Evolutionary conservation across 2,113 vertebrate species (phyloP).

Genomic region (Pica pica): DNA sequence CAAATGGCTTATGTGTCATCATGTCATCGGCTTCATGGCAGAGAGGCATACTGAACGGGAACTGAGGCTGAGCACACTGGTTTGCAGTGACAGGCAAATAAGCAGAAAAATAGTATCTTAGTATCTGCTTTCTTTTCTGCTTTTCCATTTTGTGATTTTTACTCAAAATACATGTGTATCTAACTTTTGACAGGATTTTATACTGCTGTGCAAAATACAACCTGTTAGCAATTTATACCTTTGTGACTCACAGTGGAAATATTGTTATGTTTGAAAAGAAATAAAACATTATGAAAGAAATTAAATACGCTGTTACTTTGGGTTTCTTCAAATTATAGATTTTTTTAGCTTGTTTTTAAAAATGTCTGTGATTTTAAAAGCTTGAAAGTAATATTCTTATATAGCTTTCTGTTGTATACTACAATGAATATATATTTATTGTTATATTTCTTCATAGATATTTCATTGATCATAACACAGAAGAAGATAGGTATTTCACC

Average conservation of each 20-base stretch:
- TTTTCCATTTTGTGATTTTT: neutral
- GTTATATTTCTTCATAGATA: constrained; percentile 77
- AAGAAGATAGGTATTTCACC: constrained; percentile 81
- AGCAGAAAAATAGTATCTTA: neutral
- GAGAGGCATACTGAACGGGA: neutral
- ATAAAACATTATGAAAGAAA: neutral
- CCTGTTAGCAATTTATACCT: neutral
- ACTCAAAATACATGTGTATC: neutral
- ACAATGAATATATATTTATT: neutral
- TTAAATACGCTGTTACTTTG: neutral
- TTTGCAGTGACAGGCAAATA: neutral
- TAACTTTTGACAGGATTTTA: neutral
- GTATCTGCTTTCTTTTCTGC: neutral
- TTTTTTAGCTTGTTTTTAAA: neutral
- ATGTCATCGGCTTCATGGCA: neutral
- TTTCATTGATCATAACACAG: constrained; percentile 79
- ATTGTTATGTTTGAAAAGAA: neutral
- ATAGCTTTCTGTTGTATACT: neutral
- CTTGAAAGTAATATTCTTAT: neutral
- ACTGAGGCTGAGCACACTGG: accelerated
- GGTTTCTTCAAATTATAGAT: neutral
- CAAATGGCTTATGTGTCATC: neutral
- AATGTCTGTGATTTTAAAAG: neutral
- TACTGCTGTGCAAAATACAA: neutral
- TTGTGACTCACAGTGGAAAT: neutral